Percentiles rank a stretch among this genome's conserved stretches.
phyloP scores from a whole-genome alignment of 2,113 vertebrate genomes.

The Calyptommatus sinebrachiatus region DNA sequence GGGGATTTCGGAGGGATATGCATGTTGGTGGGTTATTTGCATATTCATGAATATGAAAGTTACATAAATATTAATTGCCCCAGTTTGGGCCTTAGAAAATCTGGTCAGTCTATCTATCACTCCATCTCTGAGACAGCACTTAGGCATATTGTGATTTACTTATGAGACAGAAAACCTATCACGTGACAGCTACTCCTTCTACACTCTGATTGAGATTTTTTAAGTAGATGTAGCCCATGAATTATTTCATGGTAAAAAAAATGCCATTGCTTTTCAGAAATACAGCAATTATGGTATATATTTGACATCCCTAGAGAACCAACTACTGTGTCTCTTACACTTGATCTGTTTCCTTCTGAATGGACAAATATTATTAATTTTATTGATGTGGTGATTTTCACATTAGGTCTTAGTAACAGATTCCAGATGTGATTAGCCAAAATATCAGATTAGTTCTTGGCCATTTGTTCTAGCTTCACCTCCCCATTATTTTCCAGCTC shows the following conservation, averaged over 20 bases:
- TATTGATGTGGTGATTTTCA: constrained; percentile 37
- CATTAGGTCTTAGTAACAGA: constrained; percentile 57
- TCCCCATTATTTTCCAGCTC: not conserved
- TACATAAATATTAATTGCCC: too few relatives aligned
- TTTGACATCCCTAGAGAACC: not conserved
- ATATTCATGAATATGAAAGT: too few relatives aligned
- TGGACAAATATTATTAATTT: constrained; percentile 44
- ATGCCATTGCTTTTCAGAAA: constrained; percentile 25
- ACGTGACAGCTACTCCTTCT: too few relatives aligned
- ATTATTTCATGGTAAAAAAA: not conserved
- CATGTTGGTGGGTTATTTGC: too few relatives aligned
- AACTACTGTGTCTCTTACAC: constrained; percentile 27
- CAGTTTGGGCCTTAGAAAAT: too few relatives aligned
- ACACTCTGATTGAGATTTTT: too few relatives aligned
- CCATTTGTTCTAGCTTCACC: too few relatives aligned
- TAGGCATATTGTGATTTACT: too few relatives aligned
- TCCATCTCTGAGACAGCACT: too few relatives aligned
- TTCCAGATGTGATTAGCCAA: constrained; percentile 50
- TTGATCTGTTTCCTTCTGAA: constrained; percentile 19
- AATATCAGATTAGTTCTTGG: constrained; percentile 40
- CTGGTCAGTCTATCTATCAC: too few relatives aligned
- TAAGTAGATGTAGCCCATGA: not conserved
- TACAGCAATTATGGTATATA: not conserved
- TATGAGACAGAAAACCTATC: too few relatives aligned
- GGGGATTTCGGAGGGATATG: too few relatives aligned